Base-by-base conservation (phyloP, 2,888 invertebrate species). In the Tuta absoluta region DNA sequence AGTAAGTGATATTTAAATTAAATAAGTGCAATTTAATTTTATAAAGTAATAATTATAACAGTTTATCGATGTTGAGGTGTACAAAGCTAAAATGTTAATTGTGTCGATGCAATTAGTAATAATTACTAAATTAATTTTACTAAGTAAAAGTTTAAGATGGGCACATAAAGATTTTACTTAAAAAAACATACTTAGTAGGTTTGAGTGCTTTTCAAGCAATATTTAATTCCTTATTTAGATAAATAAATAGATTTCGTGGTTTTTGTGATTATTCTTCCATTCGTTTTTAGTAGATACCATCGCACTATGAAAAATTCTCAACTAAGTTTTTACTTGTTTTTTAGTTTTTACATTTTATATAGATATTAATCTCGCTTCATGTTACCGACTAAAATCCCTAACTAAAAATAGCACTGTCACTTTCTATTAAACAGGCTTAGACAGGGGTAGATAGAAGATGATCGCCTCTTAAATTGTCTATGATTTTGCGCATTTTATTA, bases 1-100 rank as follows among this genome's bases (percentile, higher is more conserved):
- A 14, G 7, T 45, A 60, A 45, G 17, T 28, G 58, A 37, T 58
- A 37, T 53, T 62, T 63, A 56, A 63, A 58, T 23, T 45, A 66
- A 57, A 67, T 74, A 75, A 75, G 75, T 75, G 75, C 73, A 75
- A 75, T 75, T 70, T 64, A 75, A 75, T 75, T 70, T 63, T 17
- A 45, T 37, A 23, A 53, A 23, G 10, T 45, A 60, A 45, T 38
- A 24, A n/a, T 60, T 45, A 21, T 2, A 49, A 49, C 21, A 49
- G 51, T 53, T 53, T 37, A 58, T 65, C 68, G 66, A 67, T 70
- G 69, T 70, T 73, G 73, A 71, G 45, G 48, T 37, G 60, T 45
- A 45, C 23, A 51, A 53, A 49, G 66, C 17, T 33, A 24, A 28
- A 57, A 21, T 51, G 19, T 51, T 51, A 19, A 23, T 51, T 23